Evolutionary conservation across 2,113 vertebrate species (phyloP).

Genomic region (Alosa alosa): DNA sequence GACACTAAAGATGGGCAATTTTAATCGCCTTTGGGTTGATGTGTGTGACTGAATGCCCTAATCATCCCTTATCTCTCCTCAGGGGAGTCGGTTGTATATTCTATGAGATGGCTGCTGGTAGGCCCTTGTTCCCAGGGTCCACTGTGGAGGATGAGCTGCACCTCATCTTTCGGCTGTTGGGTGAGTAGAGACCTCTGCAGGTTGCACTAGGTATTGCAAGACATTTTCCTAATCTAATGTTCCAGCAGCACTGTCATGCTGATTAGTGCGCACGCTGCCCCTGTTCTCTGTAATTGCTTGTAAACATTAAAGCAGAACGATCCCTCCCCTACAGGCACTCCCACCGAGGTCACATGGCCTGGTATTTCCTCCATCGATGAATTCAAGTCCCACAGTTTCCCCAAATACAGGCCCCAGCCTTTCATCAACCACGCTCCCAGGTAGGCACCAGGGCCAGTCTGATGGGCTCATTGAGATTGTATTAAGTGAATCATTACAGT

Average conservation of each 20-base stretch:
- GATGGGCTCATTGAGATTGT: neutral
- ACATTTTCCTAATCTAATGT: neutral
- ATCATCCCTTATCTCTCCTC: neutral
- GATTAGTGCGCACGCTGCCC: neutral
- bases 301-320: neutral
- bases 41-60: neutral
- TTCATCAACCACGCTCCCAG: constrained; percentile 92
- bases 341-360: constrained; percentile 90
- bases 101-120: constrained; percentile 96
- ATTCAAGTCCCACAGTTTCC: constrained; percentile 92
- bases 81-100: constrained; percentile 97
- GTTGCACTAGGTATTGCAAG: neutral
- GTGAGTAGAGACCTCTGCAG: constrained; percentile 74
- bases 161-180: constrained; percentile 92
- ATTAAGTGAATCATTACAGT: neutral
- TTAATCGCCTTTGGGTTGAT: neutral
- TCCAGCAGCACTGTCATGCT: neutral
- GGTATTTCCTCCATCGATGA: constrained; percentile 89
- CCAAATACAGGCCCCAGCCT: constrained; percentile 88
- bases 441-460: constrained; percentile 71
- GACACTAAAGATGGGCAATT: neutral
- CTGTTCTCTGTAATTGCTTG: constrained; percentile 16
- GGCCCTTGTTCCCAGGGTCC: constrained; percentile 92
- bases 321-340: constrained; percentile 77
- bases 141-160: constrained; percentile 95